Base-by-base conservation (phyloP, 1,140 invertebrate genomes). In the Papilio machaon region DNA sequence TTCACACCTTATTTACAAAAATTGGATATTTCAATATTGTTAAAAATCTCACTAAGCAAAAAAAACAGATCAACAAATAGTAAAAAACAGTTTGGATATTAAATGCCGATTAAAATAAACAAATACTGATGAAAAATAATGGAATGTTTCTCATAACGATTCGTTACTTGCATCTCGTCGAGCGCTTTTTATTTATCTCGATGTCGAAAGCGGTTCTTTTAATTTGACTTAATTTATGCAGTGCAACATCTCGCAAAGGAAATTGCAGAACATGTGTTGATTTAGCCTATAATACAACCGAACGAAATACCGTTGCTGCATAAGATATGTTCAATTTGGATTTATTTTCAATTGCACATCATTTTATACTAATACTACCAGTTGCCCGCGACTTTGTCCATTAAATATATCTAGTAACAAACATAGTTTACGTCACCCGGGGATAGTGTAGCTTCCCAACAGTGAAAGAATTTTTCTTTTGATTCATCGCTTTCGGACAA, bases 171-270 rank as follows among this genome's bases (percentile, higher is more conserved):
- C 73, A 52, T 11, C 19, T 19, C 46, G 46, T 15, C 64, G 30
- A 35, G 30, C 23, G 64, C 19, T 75, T 75, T 74, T 75, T 67
- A 75, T 75, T 75, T 75, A 75, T 75, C 73, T 49, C 73, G 47
- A 11, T 75, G 73, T 47, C 46, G 46, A 75, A 52, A 75, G 73
- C 73, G 73, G n/a, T 75, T 75, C 73, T 75, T 75, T 75, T 75
- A 75, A 75, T 75, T 75, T 75, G 11, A 23, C 19, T 75, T 75
- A 75, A 75, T 75, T 75, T 75, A 75, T 75, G 46, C 73, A 75
- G 47, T 19, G 64, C 64, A 49, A 23, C 46, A 23, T 75, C 47
- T 30, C 73, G 73, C 46, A 75, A 49, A 75, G 73, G 47, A 75
- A 75, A 75, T 52, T 52, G 46, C 15, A 75, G 9, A 35, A 47